Base-by-base conservation (phyloP, 2,888 invertebrate genomes). In the Atrina japonica region DNA sequence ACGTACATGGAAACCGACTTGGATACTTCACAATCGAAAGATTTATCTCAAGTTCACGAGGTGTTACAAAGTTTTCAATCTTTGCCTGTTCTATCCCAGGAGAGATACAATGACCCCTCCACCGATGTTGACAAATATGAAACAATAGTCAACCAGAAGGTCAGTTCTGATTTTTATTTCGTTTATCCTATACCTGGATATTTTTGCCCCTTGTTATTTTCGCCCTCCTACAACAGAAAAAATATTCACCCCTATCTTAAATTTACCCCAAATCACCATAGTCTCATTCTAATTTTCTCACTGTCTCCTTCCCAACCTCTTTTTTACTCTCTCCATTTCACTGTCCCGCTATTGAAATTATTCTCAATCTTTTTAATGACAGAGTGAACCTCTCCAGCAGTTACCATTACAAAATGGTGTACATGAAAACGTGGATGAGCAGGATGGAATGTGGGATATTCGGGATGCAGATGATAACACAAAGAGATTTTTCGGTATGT, bases 1-100 rank as follows among this genome's bases (percentile, higher is more conserved):
- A 93, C 94, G 0, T 97, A 97, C 95, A 93, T 95, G 66, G 97
- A 97, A 91, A 97, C 97, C 0, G 97, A 97, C 91, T 91, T 97
- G 30, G 97, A 97, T 89, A 94, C 95, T 0, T 94, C 95, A 86
- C 93, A 93, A 70, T 94, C 95, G 0, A 92, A 94, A 61, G 96
- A 96, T 76, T 75, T 86, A 45, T 80, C 84, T 66, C 86, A 73
- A 64, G 84, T 78, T 16, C 78, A 76, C 14, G 75, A 72, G n/a
- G 70, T 77, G 9, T 61, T 78, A 25, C 43, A 52, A 18, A 43
- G 64, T 11, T 64, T 41, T n/a, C 21, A 53, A 40, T 64, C 69
- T 27, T 41, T 58, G 23, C 49, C 61, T 29, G 23, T 23, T 7
- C n/a, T 7, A 23, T 7, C n/a, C 7, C 52, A 52, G 52, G 25